Conservation (phyloP, 2,113 vertebrate species). For the Trichechus manatus region DNA sequence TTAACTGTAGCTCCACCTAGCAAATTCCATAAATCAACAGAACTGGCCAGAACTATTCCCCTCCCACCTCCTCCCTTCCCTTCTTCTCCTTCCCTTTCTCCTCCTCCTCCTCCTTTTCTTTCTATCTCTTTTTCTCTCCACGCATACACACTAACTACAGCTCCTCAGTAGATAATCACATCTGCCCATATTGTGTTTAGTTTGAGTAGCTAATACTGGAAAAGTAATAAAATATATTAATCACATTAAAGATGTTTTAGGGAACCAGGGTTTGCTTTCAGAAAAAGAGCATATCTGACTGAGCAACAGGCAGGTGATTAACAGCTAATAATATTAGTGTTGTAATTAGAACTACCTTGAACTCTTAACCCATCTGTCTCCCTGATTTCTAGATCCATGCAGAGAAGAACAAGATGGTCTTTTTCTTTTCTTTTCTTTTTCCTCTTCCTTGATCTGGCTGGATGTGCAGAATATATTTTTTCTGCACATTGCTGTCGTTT, state of each 20-base stretch:
- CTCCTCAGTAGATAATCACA: constrained; percentile 29
- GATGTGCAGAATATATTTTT: constrained; percentile 36
- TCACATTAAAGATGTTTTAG: constrained; percentile 90
- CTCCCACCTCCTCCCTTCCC: background rate
- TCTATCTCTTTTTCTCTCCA: background rate
- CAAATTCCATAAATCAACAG: constrained; percentile 41
- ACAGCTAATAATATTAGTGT: constrained; percentile 75
- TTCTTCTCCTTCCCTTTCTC: background rate
- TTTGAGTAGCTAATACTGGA: constrained; percentile 85
- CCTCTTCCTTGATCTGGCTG: constrained; percentile 45
- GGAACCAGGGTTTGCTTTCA: constrained; percentile 85
- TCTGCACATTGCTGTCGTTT: constrained; percentile 2
- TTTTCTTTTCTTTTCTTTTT: constrained; percentile 5
- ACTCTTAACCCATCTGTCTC: constrained; percentile 71
- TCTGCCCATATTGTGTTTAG: constrained; percentile 74
- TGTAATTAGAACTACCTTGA: constrained; percentile 80
- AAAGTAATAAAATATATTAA: constrained; percentile 91
- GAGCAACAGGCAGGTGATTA: constrained; percentile 75
- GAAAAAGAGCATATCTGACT: constrained; percentile 80
- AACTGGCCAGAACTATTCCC: background rate
- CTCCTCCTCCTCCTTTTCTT: background rate
- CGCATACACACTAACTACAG: background rate
- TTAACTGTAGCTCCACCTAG: background rate
- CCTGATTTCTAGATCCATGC: constrained; percentile 60
- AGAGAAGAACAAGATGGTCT: constrained; percentile 49